A percentile compares a stretch with the other conserved stretches of the same genome.
These are phyloP conservation scores for Elegia similella DNA, from an alignment of 2,888 invertebrate genomes.

Conservation along the genomic window DNA sequence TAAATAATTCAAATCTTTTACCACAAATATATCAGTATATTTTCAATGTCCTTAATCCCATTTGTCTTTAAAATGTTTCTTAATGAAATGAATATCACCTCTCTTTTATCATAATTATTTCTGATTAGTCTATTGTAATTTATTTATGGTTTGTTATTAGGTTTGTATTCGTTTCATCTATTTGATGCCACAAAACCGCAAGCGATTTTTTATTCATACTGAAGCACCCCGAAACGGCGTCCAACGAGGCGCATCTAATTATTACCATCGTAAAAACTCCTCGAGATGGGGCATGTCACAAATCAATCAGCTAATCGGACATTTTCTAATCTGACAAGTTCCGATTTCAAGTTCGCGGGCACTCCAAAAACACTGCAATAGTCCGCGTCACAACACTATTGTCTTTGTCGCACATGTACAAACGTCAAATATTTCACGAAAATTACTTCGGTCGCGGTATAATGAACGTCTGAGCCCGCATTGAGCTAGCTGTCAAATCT, in stretches of 20 bases:
- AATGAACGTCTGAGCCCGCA: conserved; percentile 81
- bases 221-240: conserved; percentile 63
- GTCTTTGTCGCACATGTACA: conserved; percentile 58
- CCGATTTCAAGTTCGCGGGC: conserved; percentile 69
- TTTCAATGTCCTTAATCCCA: not conserved
- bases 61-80: not conserved
- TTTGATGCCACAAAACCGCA: conserved; percentile 55
- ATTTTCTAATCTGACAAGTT: conserved; percentile 38
- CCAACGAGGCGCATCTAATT: conserved; percentile 71
- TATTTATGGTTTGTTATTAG: conserved; percentile 47
- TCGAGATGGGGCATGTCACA: conserved; percentile 64
- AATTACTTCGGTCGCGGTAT: conserved; percentile 74
- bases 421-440: conserved; percentile 69
- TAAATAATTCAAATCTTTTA: not conserved
- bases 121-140: conserved; percentile 42
- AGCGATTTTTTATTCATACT: conserved; percentile 66
- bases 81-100: conserved; percentile 47
- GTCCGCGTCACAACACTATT: conserved; percentile 44
- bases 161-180: conserved; percentile 49
- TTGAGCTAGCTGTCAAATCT: conserved; percentile 83
- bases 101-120: conserved; percentile 56
- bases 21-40: not conserved
- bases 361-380: conserved; percentile 40
- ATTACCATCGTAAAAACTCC: conserved; percentile 70
- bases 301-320: conserved; percentile 60